Base-by-base conservation (phyloP, 2,797 vertebrate genomes). In the Rachycentron canadum region DNA sequence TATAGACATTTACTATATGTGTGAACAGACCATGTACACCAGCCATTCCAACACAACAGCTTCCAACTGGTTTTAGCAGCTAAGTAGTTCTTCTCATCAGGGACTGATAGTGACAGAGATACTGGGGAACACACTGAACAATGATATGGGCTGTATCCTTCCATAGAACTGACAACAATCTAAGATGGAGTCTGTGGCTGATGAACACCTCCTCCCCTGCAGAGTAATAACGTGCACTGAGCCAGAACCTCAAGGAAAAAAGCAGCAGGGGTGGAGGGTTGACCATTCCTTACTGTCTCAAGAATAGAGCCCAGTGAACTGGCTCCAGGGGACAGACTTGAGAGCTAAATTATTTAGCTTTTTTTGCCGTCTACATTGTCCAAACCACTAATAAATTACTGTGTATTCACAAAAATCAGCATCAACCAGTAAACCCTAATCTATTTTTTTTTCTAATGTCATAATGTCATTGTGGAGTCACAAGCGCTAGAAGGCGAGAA, bases 141-240 rank as follows among this genome's bases (percentile, higher is more conserved):
- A 75, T 82, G 87, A 88, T 82, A 85, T 72, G 75, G 79, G 78
- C 74, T 68, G 63, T 74, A 82, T 88, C 79, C 79, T 76, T 82
- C 69, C 69, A 47, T 32, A 49, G 40, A 79, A 69, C 78, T 75
- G 87, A 88, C 87, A 83, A 86, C 85, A 81, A 78, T 87, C 80
- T 76, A 66, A 86, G 79, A 89, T 86, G 74, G 80, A 83, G 86
- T 75, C 73, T 61, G 68, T 68, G 73, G 86, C 89, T 86, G 83
- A 88, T 89, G 87, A 88, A 86, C 83, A 86, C 78, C 79, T 81
- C 85, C 76, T 76, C 73, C 78, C 64, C 81, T 76, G 75, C 65
- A 57, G 77, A 87, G 85, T 89, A 89, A 92, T 91, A 89, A 90
- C 12, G 21, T 83, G 77, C 85, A 59, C 79, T 88, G 83, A 92